These are phyloP conservation scores for Nyctibius grandis DNA, from an alignment of 2,797 vertebrate genomes.

Conservation along the genomic window DNA sequence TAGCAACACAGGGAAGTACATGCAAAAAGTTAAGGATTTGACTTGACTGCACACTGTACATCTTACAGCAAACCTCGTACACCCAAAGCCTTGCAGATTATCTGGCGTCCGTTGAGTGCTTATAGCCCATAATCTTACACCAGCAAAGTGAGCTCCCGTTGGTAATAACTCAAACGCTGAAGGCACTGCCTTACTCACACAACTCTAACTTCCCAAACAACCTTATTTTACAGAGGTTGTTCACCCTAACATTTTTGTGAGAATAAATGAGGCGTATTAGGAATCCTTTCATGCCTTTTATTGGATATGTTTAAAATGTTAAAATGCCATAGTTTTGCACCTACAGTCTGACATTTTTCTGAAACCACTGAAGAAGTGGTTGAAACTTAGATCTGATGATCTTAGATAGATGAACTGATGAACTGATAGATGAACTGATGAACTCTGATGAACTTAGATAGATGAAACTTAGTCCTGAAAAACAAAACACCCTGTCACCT, in stretches of 20 bases:
- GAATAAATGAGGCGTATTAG: background rate
- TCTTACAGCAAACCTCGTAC: background rate
- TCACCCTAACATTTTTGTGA: background rate
- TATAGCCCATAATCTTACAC: background rate
- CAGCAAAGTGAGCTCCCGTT: background rate
- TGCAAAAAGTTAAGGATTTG: background rate
- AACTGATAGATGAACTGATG: too few relatives aligned
- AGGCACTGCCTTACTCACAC: background rate
- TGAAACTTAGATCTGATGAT: too few relatives aligned
- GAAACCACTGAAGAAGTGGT: background rate
- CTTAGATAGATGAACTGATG: too few relatives aligned
- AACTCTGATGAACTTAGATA: too few relatives aligned
- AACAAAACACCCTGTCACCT: background rate
- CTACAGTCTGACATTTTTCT: background rate
- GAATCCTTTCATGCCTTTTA: background rate
- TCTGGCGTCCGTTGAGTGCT: background rate
- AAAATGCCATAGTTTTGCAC: rapidly evolving
- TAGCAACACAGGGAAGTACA: background rate
- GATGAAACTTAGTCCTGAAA: background rate
- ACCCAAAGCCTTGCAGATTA: background rate
- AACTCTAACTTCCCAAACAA: background rate
- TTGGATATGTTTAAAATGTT: background rate
- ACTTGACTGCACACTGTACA: background rate
- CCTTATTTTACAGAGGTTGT: background rate
- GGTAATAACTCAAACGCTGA: background rate